phyloP scores from a whole-genome alignment of 2,797 vertebrate genomes.

The Sebastes kiyomatsui region DNA sequence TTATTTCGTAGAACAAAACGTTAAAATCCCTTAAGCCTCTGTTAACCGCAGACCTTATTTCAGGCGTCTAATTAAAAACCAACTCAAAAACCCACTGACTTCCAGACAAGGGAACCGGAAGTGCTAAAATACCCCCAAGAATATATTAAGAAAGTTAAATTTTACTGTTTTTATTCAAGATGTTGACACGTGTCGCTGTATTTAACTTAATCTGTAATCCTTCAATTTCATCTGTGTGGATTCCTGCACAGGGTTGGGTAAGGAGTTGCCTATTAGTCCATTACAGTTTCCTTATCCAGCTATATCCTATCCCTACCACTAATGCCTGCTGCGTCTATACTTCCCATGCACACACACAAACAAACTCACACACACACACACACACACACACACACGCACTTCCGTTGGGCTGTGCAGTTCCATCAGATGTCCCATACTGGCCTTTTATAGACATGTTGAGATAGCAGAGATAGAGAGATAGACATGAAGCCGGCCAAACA shows the following conservation, averaged over 20 bases:
- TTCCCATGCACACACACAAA: conserved; percentile 13
- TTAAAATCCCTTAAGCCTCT: no score
- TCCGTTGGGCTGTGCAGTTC: conserved; percentile 31
- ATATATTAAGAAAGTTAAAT: neutral
- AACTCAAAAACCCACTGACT: no score
- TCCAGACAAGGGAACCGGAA: no score
- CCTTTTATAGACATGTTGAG: conserved; percentile 66
- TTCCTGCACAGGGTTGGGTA: conserved; percentile 8
- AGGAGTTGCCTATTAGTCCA: conserved; percentile 18
- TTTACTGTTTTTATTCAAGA: neutral
- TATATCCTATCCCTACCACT: conserved; percentile 28
- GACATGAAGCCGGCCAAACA: conserved; percentile 26
- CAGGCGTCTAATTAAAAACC: no score
- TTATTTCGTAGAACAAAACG: no score
- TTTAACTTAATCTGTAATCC: neutral
- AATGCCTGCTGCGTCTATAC: conserved; percentile 31
- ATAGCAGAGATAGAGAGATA: conserved; percentile 59
- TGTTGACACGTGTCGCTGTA: neutral
- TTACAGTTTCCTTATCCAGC: conserved; percentile 43
- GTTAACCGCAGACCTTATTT: no score
- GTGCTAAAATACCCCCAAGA: neutral
- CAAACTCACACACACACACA: neutral
- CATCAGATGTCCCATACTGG: conserved; percentile 45
- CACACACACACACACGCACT: conserved; percentile 26
- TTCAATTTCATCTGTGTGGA: neutral